These are phyloP conservation scores for Procapra przewalskii DNA, from an alignment of 2,113 vertebrate species.

Conservation along the genomic window DNA sequence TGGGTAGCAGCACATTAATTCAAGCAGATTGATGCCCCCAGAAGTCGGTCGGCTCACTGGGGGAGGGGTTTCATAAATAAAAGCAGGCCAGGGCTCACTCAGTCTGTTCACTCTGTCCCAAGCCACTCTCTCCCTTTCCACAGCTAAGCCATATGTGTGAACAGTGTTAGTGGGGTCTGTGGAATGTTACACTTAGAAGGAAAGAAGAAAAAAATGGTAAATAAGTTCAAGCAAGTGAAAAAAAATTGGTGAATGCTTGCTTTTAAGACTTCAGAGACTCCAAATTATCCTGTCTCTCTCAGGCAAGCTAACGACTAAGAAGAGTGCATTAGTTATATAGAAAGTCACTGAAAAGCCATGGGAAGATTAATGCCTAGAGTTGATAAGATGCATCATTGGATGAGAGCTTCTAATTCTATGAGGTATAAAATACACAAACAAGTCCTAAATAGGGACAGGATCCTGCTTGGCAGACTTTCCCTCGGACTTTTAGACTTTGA, in stretches of 20 bases:
- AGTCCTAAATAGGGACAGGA: not conserved
- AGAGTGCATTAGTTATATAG: not conserved
- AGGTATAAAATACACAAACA: not conserved
- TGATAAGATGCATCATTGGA: not conserved
- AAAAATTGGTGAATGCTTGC: slow-evolving; percentile 52
- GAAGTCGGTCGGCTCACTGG: not conserved
- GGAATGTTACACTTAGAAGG: slow-evolving; percentile 53
- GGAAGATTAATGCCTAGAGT: not conserved
- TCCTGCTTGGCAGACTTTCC: not conserved
- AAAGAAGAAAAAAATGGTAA: slow-evolving; percentile 39
- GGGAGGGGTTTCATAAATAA: slow-evolving; percentile 49
- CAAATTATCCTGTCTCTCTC: slow-evolving; percentile 6
- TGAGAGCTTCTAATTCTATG: not conserved
- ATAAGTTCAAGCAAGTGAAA: slow-evolving; percentile 61
- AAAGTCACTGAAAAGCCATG: not conserved
- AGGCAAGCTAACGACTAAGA: slow-evolving; percentile 6
- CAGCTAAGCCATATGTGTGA: slow-evolving; percentile 54
- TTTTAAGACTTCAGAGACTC: slow-evolving; percentile 46
- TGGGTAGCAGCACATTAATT: slow-evolving; percentile 43
- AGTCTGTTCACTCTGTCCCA: not conserved
- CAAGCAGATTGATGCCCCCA: slow-evolving; percentile 48
- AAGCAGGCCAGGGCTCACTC: slow-evolving; percentile 59
- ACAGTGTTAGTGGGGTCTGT: not conserved
- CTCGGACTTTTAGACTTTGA: not conserved
- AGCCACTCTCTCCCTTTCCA: not conserved